Base-by-base conservation (phyloP, 2,888 invertebrate species). In the Aporophyla lueneburgensis region DNA sequence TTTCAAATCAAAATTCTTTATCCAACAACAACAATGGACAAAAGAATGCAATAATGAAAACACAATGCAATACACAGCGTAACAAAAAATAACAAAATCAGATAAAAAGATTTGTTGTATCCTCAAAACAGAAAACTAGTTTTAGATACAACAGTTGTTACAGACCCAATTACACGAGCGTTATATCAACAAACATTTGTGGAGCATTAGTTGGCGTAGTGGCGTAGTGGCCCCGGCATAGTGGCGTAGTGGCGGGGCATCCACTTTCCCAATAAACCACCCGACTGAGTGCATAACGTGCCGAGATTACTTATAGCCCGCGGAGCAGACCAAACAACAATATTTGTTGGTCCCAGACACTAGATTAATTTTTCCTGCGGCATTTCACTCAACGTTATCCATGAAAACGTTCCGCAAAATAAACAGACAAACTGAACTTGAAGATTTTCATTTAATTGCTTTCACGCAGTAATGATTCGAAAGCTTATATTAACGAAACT, bases 281-380 rank as follows among this genome's bases (percentile, higher is more conserved):
- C 92, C 93, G 92, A 88, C 91, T 88, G 91, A 94, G 94, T 93
- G 94, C 93, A 95, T 95, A 94, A 94, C 94, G 95, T 94, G 94
- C 93, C 91, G 92, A 93, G 95, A 95, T 95, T 96, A 95, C 95
- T 95, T 94, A 95, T 94, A 93, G 93, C 94, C 93, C 87, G 92
- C 91, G 92, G 92, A 92, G 91, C 89, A 85, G 90, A 91, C 93
- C 95, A 95, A 95, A 95, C 95, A 95, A 96, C 93, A 95, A 95
- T 95, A 95, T 95, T 95, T 95, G 95, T 91, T 92, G 93, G 93
- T 89, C 90, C 92, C 92, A 93, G 93, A 93, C 93, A 93, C 93
- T 92, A 94, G 94, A 95, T 95, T 95, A 95, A 94, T 95, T 95
- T 95, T 95, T 95, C 94, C 93, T 90, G 91, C 84, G 93, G 93